Base-by-base conservation (phyloP, 2,797 vertebrate genomes). In the Enteromius thamalakanensis region DNA sequence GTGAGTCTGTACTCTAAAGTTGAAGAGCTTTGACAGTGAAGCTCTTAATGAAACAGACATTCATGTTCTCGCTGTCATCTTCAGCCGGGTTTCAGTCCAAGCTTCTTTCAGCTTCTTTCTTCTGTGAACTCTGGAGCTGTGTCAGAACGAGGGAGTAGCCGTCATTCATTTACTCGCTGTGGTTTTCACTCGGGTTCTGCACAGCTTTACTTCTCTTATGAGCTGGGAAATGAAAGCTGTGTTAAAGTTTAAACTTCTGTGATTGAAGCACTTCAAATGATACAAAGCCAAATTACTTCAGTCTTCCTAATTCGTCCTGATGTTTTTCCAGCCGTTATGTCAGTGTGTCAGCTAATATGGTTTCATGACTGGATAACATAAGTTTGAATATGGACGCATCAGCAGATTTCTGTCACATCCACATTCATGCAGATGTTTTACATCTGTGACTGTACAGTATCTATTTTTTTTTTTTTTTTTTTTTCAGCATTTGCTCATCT, bases 221-320 rank as follows among this genome's bases (percentile, higher is more conserved):
- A 78, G 26, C 26, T 85, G 89, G 84, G 92, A 95, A 94, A 95
- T 94, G 92, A 95, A 94, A 93, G 94, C 93, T 95, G 94, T 94
- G 94, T 34, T 15, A 67, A 37, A 65, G 76, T 51, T 51, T 49
- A 40, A 42, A 68, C 49, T 53, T 79, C 3, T 1, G 4, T 1
- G 64, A 40, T 69, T 79, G 37, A 67, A 55, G 21, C 32, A 26
- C 26, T 68, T 68, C 9, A 53, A 53, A 37, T 68, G 77, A 79
- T 37, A 14, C 62, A 26, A 26, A 37, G 77, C 21, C 21, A 79
- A 23, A 53, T 79, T n/a, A 79, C 45, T 40, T 34, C 72, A 75
- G 60, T 26, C 19, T 49, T 51, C 17, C 11, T 40, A 23, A 58
- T 55, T 65, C 0, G 3, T n/a, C 42, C 76, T 23, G 40, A 21